Evolutionary conservation across 2,888 invertebrate species (phyloP).

Genomic region (Clanis bilineata): DNA sequence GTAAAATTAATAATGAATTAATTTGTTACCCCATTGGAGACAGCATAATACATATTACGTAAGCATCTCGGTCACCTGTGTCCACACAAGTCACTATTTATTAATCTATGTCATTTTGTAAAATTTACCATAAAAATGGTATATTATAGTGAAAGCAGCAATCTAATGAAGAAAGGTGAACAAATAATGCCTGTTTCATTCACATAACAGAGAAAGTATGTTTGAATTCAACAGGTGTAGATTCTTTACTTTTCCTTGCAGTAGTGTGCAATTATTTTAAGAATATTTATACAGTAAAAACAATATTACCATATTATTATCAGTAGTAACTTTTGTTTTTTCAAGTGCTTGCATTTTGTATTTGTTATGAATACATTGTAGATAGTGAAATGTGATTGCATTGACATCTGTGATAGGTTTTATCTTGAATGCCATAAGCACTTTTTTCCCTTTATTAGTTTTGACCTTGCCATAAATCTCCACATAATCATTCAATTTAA

Average conservation of each 20-base stretch:
- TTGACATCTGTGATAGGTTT: slow-evolving; percentile 71
- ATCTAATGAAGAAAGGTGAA: too few relatives aligned
- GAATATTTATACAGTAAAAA: background rate
- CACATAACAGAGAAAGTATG: too few relatives aligned
- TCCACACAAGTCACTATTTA: too few relatives aligned
- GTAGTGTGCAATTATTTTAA: too few relatives aligned
- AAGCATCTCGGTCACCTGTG: too few relatives aligned
- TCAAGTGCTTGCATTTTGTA: slow-evolving; percentile 60
- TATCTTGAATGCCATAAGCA: slow-evolving; percentile 76
- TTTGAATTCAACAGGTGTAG: too few relatives aligned
- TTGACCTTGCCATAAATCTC: slow-evolving; percentile 77
- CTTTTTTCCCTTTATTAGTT: slow-evolving; percentile 75
- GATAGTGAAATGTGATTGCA: slow-evolving; percentile 76
- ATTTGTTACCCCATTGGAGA: too few relatives aligned
- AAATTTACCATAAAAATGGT: too few relatives aligned
- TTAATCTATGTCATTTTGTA: too few relatives aligned
- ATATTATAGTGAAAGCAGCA: too few relatives aligned
- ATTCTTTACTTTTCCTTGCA: too few relatives aligned
- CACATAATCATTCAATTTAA: slow-evolving; percentile 75
- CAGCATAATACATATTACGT: background rate
- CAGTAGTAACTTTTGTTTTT: slow-evolving; percentile 57
- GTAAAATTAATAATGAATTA: background rate
- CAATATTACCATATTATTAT: slow-evolving; percentile 69
- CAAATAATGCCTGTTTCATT: too few relatives aligned
- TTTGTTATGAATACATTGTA: slow-evolving; percentile 75